A percentile compares a stretch with the other conserved stretches of the same genome.
These are phyloP conservation scores for Amiota minor DNA, from an alignment of 2,888 invertebrate genomes.

Conservation along the genomic window DNA sequence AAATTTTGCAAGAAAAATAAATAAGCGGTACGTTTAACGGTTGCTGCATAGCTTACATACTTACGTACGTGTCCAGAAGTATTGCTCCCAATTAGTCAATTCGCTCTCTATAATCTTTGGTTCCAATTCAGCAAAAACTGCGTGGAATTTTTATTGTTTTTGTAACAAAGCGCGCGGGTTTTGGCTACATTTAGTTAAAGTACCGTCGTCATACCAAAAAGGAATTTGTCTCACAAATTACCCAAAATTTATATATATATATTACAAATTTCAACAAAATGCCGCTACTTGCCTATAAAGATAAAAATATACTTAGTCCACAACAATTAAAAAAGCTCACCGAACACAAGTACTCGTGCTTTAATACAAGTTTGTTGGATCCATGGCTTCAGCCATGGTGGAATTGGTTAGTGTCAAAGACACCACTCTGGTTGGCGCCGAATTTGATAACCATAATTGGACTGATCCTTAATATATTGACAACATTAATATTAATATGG, in stretches of 20 bases:
- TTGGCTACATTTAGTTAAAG: too few relatives aligned
- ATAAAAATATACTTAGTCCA: conserved; percentile 84
- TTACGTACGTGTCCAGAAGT: too few relatives aligned
- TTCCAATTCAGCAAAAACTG: too few relatives aligned
- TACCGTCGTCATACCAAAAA: too few relatives aligned
- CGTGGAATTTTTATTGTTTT: too few relatives aligned
- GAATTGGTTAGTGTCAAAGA: conserved; percentile 93
- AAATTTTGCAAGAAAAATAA: too few relatives aligned
- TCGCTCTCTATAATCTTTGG: too few relatives aligned
- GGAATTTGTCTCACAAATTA: too few relatives aligned
- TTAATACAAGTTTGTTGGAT: conserved; percentile 83
- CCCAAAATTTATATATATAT: background rate
- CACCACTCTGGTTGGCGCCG: conserved; percentile 97
- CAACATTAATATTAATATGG: conserved; percentile 92
- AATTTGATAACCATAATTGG: conserved; percentile 97
- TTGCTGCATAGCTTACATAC: too few relatives aligned
- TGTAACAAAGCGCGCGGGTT: too few relatives aligned
- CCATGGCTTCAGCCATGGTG: conserved; percentile 95
- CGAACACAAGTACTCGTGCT: conserved; percentile 97
- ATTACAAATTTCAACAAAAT: conserved; percentile 41
- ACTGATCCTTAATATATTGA: conserved; percentile 91
- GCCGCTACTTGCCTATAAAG: conserved; percentile 62
- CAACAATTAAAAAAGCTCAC: conserved; percentile 91
- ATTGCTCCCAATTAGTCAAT: too few relatives aligned
- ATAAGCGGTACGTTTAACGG: too few relatives aligned